Percentiles rank a stretch among this genome's conserved stretches.
These are phyloP conservation scores for Zaprionus bogoriensis DNA, from an alignment of 2,888 invertebrate genomes.

Conservation along the genomic window DNA sequence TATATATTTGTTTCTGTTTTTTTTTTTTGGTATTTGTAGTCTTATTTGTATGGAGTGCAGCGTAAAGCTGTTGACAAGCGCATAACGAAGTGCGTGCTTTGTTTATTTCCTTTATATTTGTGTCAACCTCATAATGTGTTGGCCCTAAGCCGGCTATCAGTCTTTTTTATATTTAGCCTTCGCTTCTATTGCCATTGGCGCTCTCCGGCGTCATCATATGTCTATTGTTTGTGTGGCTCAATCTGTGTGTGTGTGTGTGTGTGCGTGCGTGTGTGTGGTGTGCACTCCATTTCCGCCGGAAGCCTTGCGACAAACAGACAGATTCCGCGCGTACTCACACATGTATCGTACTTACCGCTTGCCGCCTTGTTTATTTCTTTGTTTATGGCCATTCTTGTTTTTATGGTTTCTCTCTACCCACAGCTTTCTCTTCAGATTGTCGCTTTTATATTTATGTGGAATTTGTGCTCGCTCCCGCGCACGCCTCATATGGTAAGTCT, in stretches of 20 bases:
- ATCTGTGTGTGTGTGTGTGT: constrained; percentile 9
- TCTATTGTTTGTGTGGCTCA: constrained; percentile 2
- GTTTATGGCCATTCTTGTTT: constrained; percentile 63
- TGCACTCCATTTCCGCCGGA: constrained; percentile 71
- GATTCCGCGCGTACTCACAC: constrained; percentile 33
- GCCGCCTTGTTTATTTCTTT: constrained; percentile 72
- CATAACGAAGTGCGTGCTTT: constrained; percentile 42
- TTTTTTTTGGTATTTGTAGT: constrained; percentile 1
- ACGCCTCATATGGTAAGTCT: constrained; percentile 58
- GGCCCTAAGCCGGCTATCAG: constrained; percentile 66
- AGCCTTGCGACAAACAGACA: constrained; percentile 56
- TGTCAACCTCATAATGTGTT: constrained; percentile 70
- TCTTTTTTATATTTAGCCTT: constrained; percentile 67
- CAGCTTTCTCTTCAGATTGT: constrained; percentile 52
- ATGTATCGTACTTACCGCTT: constrained; percentile 59
- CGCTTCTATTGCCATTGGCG: constrained; percentile 38
- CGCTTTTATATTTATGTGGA: constrained; percentile 70
- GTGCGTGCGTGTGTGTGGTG: constrained; percentile 20
- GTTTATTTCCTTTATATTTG: constrained; percentile 59
- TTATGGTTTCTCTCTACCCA: constrained; percentile 40
- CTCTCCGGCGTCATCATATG: constrained; percentile 16
- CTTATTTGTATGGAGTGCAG: constrained; percentile 18
- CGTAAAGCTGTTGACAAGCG: constrained; percentile 36
- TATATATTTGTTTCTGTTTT: not conserved
- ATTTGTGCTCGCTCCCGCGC: constrained; percentile 36